A percentile compares a stretch with the other conserved stretches of the same genome.
Conservation (phyloP, 2,797 vertebrate genomes). For the Sternotherus odoratus region DNA sequence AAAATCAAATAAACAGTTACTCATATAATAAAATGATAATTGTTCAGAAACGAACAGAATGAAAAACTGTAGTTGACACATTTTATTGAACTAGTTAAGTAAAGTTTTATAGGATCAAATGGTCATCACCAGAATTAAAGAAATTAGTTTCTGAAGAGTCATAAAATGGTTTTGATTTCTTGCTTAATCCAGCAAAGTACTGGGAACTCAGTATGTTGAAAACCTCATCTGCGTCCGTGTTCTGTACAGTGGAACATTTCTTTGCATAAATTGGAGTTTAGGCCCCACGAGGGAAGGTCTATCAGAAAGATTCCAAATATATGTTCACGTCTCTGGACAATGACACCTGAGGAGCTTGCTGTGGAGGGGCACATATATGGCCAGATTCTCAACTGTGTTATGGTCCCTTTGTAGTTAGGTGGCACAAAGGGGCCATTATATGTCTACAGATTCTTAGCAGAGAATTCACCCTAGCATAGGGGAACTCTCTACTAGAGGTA, state of each 20-base stretch:
- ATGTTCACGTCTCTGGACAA: background rate
- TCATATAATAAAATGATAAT: slow-evolving; percentile 62
- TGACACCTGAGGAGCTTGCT: background rate
- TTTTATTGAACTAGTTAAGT: slow-evolving; percentile 64
- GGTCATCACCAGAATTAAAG: slow-evolving; percentile 54
- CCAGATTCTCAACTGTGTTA: background rate
- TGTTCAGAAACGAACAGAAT: slow-evolving; percentile 58
- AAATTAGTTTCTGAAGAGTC: slow-evolving; percentile 38
- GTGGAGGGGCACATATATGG: background rate
- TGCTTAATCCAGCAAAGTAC: background rate
- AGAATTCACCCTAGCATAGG: accelerated
- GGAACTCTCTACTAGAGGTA: background rate
- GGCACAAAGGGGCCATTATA: background rate
- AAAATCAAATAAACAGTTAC: slow-evolving; percentile 56
- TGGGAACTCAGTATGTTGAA: background rate
- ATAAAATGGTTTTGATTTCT: slow-evolving; percentile 15
- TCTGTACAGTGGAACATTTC: background rate
- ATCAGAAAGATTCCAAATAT: background rate
- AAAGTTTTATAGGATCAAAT: slow-evolving; percentile 51
- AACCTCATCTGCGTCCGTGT: background rate
- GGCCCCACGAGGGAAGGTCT: background rate
- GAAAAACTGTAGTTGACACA: slow-evolving; percentile 25
- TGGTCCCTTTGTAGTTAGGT: background rate
- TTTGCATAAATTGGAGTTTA: background rate
- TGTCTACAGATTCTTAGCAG: accelerated